Evolutionary conservation across 2,113 vertebrate genomes (phyloP), one percentile per base, ranked within the genome.

Genomic region (Blennius ocellaris): DNA sequence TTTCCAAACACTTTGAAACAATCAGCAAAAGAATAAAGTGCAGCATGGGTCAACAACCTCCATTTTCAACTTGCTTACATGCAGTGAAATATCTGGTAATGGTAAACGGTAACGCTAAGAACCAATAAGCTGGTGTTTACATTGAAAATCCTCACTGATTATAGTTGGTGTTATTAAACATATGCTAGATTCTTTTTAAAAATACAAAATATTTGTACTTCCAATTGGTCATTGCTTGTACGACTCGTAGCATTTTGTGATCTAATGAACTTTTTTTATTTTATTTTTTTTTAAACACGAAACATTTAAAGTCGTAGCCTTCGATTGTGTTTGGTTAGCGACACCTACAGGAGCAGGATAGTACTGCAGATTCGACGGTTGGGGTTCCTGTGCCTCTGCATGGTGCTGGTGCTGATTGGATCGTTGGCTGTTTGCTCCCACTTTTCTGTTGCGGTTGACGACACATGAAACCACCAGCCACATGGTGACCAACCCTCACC

Each of bases 391-490:
- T 94, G 95, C 96, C 95, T 92, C 96, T 98, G 96, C 94, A 94
- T 49, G 97, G 96, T 96, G 94, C 95, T 96, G 87, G 95, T 97
- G 97, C 96, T 96, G 80, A 92, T 95, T 99, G 97, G 96, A 98
- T 97, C 96, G 97, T 89, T 30, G 96, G 96, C 96, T 99, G 97
- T 99, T 99, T 98, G 97, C 97, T 97, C 97, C 98, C 98, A 99
- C 98, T 99, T 99, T 99, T 99, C 98, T 99, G 98, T 99, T 99
- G 98, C 97, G 98, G 98, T 99, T 99, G 98, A 99, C 98, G 97
- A 98, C 98, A 99, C 97, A 99, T 99, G 97, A 97, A 96, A 95
- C 94, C 95, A 96, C 95, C 96, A 97, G 97, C 96, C 94, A 95
- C 96, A 96, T 92, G 95, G 95, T 95, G 95, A 95, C 94, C 94